These are phyloP conservation scores for Anastrepha ludens DNA, from an alignment of 1,140 invertebrate genomes.

Conservation along the genomic window DNA sequence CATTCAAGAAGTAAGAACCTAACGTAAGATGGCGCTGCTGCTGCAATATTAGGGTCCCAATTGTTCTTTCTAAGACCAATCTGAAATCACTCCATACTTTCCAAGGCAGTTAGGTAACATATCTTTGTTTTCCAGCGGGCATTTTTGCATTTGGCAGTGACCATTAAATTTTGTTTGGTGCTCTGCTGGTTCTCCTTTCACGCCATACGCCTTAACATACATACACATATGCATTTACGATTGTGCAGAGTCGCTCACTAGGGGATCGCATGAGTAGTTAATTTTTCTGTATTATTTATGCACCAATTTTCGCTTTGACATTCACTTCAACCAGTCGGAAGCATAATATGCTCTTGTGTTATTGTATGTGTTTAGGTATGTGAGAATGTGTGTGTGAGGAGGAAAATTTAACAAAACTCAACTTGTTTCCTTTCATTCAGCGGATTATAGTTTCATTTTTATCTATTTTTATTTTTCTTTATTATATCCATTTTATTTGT, in stretches of 20 bases:
- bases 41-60: no score
- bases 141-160: no score
- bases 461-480: neutral
- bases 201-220: neutral
- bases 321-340: neutral
- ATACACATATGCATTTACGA: neutral
- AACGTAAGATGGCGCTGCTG: no score
- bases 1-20: no score
- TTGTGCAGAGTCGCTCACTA: neutral
- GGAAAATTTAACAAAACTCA: neutral
- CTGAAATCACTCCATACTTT: no score
- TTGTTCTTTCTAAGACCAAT: no score
- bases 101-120: no score
- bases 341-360: no score
- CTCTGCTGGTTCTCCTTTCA: neutral
- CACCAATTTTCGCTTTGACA: conserved; percentile 21
- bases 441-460: neutral
- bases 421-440: neutral
- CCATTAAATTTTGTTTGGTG: no score
- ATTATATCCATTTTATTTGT: neutral
- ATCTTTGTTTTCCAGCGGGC: no score
- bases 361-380: no score
- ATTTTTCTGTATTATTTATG: conserved; percentile 19
- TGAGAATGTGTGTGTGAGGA: neutral
- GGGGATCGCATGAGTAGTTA: neutral